Base-by-base conservation (phyloP, 2,113 vertebrate species). In the Gymnocephalus cernua region DNA sequence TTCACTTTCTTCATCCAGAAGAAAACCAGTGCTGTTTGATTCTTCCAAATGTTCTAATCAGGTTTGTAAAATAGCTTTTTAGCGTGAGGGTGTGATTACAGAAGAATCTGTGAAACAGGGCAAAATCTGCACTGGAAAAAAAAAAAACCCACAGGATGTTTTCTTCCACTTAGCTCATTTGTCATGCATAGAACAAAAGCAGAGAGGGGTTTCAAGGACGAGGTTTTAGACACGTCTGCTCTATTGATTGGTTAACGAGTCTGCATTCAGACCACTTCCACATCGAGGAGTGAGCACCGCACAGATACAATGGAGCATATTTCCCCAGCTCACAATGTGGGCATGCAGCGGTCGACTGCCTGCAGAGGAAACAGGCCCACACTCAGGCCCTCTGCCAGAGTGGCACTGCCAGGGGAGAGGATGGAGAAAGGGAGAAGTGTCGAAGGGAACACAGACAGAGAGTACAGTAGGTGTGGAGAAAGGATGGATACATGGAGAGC, bases 231-330 rank as follows among this genome's bases (percentile, higher is more conserved):
- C 90, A 88, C 85, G 88, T 92, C 88, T 92, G 93, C 86, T 91
- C 92, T 93, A 93, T 93, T 94, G 93, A 94, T 94, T 92, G 91
- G 91, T 88, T 93, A 94, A 94, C 92, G 91, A 94, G 92, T 68
- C 87, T 85, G 87, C 67, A 89, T 93, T 93, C 91, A 92, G 91
- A 66, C 82, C 90, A 86, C 86, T 91, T 90, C 89, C 89, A 82
- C 87, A 81, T 89, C 62, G 86, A 91, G 82, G 89, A 82, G 74
- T 16, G 89, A 89, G 89, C 70, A 18, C 66, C 23, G 68, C 77
- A 19, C 82, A 61, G 89, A 91, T 91, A 94, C 92, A 94, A 92
- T 94, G 86, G 92, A 88, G 88, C 93, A 93, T 89, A 91, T 90
- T 93, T 91, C 88, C 84, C 89, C 77, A 35, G 86, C 84, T 91